Evolutionary conservation across 2,888 invertebrate genomes (phyloP).

Genomic region (Melanostoma mellinum): DNA sequence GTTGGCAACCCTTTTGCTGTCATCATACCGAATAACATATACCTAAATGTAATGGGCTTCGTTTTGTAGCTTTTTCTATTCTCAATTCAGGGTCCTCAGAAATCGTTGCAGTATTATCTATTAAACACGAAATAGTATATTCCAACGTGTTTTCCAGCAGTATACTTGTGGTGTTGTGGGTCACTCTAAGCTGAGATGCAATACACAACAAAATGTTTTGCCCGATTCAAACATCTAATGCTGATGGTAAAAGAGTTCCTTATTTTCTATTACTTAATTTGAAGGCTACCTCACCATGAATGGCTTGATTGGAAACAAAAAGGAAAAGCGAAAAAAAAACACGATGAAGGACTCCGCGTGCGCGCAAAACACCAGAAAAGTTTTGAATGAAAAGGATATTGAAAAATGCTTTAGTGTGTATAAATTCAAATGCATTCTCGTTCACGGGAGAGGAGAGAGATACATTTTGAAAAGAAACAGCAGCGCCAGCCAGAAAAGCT

Average conservation of each 20-base stretch:
- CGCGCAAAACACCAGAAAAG: conserved; percentile 5
- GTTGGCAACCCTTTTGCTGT: conserved; percentile 44
- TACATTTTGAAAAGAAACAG: conserved; percentile 10
- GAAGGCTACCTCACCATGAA: conserved; percentile 6
- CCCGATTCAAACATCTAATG: too few relatives aligned
- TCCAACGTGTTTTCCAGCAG: too few relatives aligned
- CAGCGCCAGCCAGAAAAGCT: conserved; percentile 9
- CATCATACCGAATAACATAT: conserved; percentile 17
- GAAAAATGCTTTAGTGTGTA: background rate
- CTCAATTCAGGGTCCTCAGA: conserved; percentile 12
- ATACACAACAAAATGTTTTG: background rate
- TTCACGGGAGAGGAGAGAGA: conserved; percentile 13
- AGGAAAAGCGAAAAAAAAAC: too few relatives aligned
- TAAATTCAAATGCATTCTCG: conserved; percentile 8
- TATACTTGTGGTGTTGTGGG: too few relatives aligned
- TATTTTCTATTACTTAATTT: conserved; percentile 12
- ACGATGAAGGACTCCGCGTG: conserved; percentile 12
- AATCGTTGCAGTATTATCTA: too few relatives aligned
- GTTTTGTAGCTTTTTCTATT: conserved; percentile 52
- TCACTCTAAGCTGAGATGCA: too few relatives aligned
- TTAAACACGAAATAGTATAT: too few relatives aligned
- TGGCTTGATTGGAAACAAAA: conserved; percentile 18
- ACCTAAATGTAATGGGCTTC: conserved; percentile 20
- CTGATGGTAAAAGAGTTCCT: too few relatives aligned
- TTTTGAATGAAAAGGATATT: conserved; percentile 32